phyloP scores from a whole-genome alignment of 2,888 invertebrate species.

The Caenorhabditis doughertyi region DNA sequence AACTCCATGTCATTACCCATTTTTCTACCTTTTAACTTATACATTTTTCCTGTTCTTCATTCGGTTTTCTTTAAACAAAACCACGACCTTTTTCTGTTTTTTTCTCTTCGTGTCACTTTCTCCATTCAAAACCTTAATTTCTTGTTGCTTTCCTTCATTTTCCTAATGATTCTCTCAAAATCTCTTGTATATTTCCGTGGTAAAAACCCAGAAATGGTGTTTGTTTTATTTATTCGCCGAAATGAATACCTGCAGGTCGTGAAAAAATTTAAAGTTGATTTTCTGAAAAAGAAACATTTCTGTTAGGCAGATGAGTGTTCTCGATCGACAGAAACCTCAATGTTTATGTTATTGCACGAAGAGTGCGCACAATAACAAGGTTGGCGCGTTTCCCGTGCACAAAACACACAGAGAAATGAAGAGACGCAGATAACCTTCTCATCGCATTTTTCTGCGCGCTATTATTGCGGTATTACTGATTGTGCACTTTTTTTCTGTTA shows the following conservation, averaged over 20 bases:
- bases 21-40: background rate
- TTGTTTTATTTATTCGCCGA: slow-evolving; percentile 11
- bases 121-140: background rate
- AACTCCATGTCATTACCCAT: slow-evolving; percentile 15
- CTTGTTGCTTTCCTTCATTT: slow-evolving; percentile 27
- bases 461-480: background rate
- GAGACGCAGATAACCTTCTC: slow-evolving; percentile 16
- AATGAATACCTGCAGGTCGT: slow-evolving; percentile 46
- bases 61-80: background rate
- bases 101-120: background rate
- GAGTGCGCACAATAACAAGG: background rate
- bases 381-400: slow-evolving; percentile 14
- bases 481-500: background rate
- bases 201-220: background rate
- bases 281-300: background rate
- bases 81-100: slow-evolving; percentile 6
- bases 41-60: background rate
- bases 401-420: background rate
- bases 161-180: slow-evolving; percentile 2
- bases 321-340: background rate
- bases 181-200: background rate
- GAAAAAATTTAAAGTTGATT: background rate
- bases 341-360: background rate
- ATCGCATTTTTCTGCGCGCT: background rate
- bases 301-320: no score